Conservation (phyloP, 2,888 invertebrate genomes). For the Subacronicta megacephala region DNA sequence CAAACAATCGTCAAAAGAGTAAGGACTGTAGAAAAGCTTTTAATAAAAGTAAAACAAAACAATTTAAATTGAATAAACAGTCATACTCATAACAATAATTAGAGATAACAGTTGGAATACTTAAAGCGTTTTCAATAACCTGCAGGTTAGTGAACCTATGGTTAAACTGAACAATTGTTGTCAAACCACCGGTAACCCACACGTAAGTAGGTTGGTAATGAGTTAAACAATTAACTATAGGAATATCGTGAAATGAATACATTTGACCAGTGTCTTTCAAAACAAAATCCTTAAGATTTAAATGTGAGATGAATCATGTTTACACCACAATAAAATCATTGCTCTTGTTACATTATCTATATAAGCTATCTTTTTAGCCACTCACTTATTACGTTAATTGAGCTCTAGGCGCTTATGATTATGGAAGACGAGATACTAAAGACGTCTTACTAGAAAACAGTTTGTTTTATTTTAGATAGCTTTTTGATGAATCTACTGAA, state of each 20-base stretch:
- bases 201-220: slow-evolving; percentile 61
- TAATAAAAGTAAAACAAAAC: slow-evolving; percentile 8
- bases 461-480: too few relatives aligned
- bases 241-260: slow-evolving; percentile 43
- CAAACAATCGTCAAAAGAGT: slow-evolving; percentile 5
- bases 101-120: slow-evolving; percentile 43
- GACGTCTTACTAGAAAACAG: too few relatives aligned
- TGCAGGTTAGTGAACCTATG: slow-evolving; percentile 66
- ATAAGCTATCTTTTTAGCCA: too few relatives aligned
- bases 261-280: slow-evolving; percentile 25
- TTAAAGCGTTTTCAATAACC: slow-evolving; percentile 58
- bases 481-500: too few relatives aligned
- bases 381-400: too few relatives aligned
- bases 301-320: background rate
- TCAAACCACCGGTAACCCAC: slow-evolving; percentile 55
- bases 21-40: background rate
- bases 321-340: too few relatives aligned
- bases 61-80: slow-evolving; percentile 19
- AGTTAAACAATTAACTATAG: slow-evolving; percentile 61
- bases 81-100: slow-evolving; percentile 27
- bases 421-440: too few relatives aligned
- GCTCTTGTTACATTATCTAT: too few relatives aligned
- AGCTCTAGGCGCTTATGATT: too few relatives aligned
- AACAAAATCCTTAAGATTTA: slow-evolving; percentile 9
- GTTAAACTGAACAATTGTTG: slow-evolving; percentile 61